A percentile compares a stretch with the other conserved stretches of the same genome.
Conservation (phyloP, 2,113 vertebrate genomes). For the Pleuronectes platessa region DNA sequence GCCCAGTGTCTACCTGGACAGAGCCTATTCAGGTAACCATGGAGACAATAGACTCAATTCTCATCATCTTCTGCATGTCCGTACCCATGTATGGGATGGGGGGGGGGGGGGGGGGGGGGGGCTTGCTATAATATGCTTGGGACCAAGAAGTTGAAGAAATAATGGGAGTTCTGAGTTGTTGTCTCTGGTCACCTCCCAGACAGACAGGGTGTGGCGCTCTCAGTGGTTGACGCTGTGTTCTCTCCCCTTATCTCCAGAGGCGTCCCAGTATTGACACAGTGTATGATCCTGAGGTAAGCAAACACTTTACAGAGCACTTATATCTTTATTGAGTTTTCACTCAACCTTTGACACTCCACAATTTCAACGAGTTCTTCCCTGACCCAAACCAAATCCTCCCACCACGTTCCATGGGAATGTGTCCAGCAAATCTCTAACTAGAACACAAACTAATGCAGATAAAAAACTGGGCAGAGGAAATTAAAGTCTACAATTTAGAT, state of each 20-base stretch:
- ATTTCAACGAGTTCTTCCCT: too few species aligned
- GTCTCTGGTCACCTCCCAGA: not conserved
- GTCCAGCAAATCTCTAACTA: too few species aligned
- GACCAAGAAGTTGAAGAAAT: slow-evolving; percentile 19
- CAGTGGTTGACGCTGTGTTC: not conserved
- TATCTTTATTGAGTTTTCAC: slow-evolving; percentile 8
- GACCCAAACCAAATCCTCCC: too few species aligned
- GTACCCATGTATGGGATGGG: not conserved
- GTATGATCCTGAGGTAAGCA: slow-evolving; percentile 72
- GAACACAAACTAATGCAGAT: too few species aligned
- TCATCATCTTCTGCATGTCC: not conserved
- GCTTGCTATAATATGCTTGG: not conserved
- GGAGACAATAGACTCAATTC: not conserved
- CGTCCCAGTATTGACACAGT: slow-evolving; percentile 60
- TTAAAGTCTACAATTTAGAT: too few species aligned
- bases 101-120: not conserved
- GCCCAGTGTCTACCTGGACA: slow-evolving; percentile 33
- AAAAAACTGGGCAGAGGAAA: not conserved
- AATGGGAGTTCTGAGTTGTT: not conserved
- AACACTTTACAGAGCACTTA: slow-evolving; percentile 6
- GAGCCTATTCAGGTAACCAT: slow-evolving; percentile 59
- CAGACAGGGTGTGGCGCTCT: not conserved
- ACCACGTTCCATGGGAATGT: too few species aligned
- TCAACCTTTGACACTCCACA: slow-evolving; percentile 34
- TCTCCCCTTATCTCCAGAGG: slow-evolving; percentile 48